phyloP scores from a whole-genome alignment of 2,113 vertebrate genomes.

The Anguilla rostrata region DNA sequence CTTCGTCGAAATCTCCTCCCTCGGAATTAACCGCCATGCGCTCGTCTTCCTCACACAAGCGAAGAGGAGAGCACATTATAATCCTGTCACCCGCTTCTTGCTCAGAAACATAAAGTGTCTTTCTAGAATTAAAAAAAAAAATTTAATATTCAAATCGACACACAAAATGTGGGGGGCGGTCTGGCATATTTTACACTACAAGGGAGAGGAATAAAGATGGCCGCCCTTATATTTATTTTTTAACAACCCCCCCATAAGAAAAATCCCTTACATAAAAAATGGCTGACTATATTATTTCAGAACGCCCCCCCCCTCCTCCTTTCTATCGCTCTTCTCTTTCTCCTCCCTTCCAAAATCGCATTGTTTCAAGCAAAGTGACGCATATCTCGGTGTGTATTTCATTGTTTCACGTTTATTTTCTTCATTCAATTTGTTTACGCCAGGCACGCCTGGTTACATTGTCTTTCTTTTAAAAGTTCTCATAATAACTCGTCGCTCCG shows the following conservation, averaged over 20 bases:
- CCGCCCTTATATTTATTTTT: constrained; percentile 95
- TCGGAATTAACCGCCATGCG: constrained; percentile 86
- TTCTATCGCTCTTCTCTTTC: constrained; percentile 57
- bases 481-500: constrained; percentile 60
- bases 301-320: constrained; percentile 70
- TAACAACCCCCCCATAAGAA: constrained; percentile 86
- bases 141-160: constrained; percentile 86
- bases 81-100: constrained; percentile 71
- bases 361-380: constrained; percentile 66
- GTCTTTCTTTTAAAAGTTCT: constrained; percentile 45
- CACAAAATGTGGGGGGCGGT: constrained; percentile 78
- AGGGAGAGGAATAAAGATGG: constrained; percentile 91
- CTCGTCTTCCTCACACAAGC: constrained; percentile 85
- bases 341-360: constrained; percentile 71
- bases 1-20: constrained; percentile 87
- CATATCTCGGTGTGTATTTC: constrained; percentile 65
- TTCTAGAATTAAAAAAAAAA: constrained; percentile 71
- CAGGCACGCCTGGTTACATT: constrained; percentile 48
- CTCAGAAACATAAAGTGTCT: constrained; percentile 67
- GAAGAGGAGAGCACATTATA: constrained; percentile 88
- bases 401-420: constrained; percentile 66
- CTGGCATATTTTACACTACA: constrained; percentile 88
- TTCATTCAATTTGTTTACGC: constrained; percentile 48
- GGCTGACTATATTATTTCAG: constrained; percentile 91
- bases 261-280: constrained; percentile 92